These are phyloP conservation scores for Phoenicopterus ruber DNA, from an alignment of 2,113 vertebrate genomes.

Conservation along the genomic window DNA sequence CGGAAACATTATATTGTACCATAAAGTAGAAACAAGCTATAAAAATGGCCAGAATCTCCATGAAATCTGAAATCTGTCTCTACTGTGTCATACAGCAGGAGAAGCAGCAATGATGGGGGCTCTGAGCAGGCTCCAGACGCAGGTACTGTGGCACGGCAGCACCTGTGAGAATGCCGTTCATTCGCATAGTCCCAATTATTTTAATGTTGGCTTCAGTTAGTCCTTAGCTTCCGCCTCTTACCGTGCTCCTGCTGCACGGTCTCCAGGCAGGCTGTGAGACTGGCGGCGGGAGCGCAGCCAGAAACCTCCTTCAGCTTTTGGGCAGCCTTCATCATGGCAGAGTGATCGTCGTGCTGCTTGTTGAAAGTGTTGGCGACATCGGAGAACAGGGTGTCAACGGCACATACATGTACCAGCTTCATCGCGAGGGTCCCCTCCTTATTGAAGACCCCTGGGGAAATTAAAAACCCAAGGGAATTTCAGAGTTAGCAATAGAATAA, in stretches of 20 bases:
- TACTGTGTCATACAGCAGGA: not conserved
- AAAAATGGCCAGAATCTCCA: not conserved
- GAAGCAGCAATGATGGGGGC: not conserved
- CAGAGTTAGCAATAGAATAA: not conserved
- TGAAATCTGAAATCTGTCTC: not conserved
- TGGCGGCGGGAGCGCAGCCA: not conserved
- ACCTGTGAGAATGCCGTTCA: not conserved
- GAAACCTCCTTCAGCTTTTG: conserved; percentile 40
- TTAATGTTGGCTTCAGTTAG: not conserved
- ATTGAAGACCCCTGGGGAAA: not conserved
- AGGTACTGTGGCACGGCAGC: not conserved
- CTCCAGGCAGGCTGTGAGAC: conserved; percentile 45
- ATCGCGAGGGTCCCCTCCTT: conserved; percentile 35
- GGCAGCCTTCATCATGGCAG: conserved; percentile 54
- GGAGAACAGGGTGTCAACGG: conserved; percentile 62
- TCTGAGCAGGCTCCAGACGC: not conserved
- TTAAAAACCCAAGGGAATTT: not conserved
- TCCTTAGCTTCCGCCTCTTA: not conserved
- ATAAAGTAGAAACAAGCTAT: not conserved
- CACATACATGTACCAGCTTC: conserved; percentile 54
- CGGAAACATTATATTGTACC: not conserved
- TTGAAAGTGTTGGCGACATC: conserved; percentile 67
- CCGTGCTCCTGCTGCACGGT: conserved; percentile 53
- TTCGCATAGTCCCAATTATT: not conserved
- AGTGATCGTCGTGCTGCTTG: conserved; percentile 64